These are phyloP conservation scores for Diprion similis DNA, from an alignment of 1,140 invertebrate genomes.

Conservation along the genomic window DNA sequence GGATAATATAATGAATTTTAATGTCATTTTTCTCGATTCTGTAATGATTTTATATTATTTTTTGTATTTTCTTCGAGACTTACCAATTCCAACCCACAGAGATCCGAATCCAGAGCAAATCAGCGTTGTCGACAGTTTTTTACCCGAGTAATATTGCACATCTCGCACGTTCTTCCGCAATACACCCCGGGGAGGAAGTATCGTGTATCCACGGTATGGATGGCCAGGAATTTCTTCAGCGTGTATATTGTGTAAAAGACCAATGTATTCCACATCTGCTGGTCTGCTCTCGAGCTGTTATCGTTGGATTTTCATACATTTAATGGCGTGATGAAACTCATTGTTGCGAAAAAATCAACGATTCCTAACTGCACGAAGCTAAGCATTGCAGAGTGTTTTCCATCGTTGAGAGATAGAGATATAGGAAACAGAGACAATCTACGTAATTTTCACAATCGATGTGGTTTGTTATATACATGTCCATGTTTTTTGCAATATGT, in stretches of 20 bases:
- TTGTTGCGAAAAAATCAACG: not conserved
- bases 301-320: not conserved
- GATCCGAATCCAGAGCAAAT: conserved; percentile 92
- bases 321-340: not conserved
- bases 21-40: too few relatives aligned
- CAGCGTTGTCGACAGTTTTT: conserved; percentile 79
- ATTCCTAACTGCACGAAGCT: not conserved
- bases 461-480: too few relatives aligned
- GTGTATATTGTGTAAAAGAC: conserved; percentile 61
- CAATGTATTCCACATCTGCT: conserved; percentile 65
- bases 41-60: too few relatives aligned
- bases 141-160: conserved; percentile 66
- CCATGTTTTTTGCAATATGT: too few relatives aligned
- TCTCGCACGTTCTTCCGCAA: conserved; percentile 55
- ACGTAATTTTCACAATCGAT: too few relatives aligned
- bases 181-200: conserved; percentile 54
- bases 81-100: conserved; percentile 87
- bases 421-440: too few relatives aligned
- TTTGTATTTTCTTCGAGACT: conserved; percentile 48
- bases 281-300: conserved; percentile 56
- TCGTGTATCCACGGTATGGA: conserved; percentile 66
- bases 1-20: too few relatives aligned
- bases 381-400: conserved; percentile 24
- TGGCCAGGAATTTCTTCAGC: conserved; percentile 67
- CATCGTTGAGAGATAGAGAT: conserved; percentile 33